Percentiles rank a stretch among this genome's conserved stretches.
These are phyloP conservation scores for Ostrea edulis DNA, from an alignment of 1,140 invertebrate genomes.

Conservation along the genomic window DNA sequence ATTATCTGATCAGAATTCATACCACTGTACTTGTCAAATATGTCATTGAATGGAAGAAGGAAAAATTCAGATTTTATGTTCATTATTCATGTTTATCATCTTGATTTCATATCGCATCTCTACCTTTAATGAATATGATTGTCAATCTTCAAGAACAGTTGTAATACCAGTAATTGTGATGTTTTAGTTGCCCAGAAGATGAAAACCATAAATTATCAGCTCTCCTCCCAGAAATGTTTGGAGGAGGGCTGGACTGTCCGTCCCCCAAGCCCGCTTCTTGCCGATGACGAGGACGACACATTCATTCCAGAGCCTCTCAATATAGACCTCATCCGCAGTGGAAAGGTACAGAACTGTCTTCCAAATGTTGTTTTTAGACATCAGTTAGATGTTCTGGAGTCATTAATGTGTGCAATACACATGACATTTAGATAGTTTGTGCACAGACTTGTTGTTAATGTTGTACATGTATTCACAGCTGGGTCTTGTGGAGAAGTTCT, in stretches of 20 bases:
- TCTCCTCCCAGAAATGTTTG: constrained; percentile 77
- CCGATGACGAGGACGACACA: constrained; percentile 67
- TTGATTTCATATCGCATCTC: background rate
- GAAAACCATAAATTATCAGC: constrained; percentile 79
- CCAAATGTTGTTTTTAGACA: background rate
- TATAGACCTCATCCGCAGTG: constrained; percentile 46
- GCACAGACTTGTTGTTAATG: background rate
- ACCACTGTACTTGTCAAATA: background rate
- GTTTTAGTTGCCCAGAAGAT: constrained; percentile 75
- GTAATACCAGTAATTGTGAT: background rate
- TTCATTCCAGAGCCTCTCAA: constrained; percentile 69
- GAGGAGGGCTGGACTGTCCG: constrained; percentile 79
- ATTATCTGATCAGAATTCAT: background rate
- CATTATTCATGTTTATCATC: background rate
- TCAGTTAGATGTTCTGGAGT: background rate
- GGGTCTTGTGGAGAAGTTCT: constrained; percentile 73
- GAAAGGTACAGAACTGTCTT: constrained; percentile 59
- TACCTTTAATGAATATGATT: background rate
- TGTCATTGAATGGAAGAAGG: background rate
- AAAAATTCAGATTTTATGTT: background rate
- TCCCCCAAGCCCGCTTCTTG: constrained; percentile 68
- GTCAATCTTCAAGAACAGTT: background rate
- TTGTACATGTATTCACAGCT: constrained; percentile 65
- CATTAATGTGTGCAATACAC: background rate
- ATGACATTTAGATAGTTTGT: background rate